Evolutionary conservation across 2,888 invertebrate genomes (phyloP).

Genomic region (Drosophila neotestacea): DNA sequence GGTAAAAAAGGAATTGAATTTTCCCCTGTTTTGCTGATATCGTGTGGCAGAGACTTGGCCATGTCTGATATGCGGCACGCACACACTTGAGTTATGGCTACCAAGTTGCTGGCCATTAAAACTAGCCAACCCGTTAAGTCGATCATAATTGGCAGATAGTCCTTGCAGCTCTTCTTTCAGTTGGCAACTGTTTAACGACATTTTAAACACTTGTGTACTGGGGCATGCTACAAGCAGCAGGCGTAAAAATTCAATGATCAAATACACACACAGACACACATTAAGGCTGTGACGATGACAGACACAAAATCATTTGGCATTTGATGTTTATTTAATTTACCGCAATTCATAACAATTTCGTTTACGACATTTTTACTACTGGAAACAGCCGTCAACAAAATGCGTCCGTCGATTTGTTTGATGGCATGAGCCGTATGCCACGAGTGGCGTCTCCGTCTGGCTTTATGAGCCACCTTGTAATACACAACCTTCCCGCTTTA

Average conservation of each 20-base stretch:
- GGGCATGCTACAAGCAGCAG: constrained; percentile 14
- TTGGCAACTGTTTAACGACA: constrained; percentile 58
- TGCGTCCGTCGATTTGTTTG: constrained; percentile 62
- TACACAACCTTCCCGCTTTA: constrained; percentile 38
- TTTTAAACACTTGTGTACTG: constrained; percentile 69
- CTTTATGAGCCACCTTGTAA: constrained; percentile 51
- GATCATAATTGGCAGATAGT: constrained; percentile 55
- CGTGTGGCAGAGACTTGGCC: constrained; percentile 56
- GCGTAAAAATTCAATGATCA: constrained; percentile 58
- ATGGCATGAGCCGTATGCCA: constrained; percentile 42
- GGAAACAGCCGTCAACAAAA: constrained; percentile 67
- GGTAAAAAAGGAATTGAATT: constrained; percentile 60
- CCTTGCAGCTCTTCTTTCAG: background rate
- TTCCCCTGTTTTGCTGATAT: constrained; percentile 52
- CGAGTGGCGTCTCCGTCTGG: constrained; percentile 24
- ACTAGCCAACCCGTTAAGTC: constrained; percentile 48
- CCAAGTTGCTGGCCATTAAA: constrained; percentile 54
- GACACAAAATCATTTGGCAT: constrained; percentile 60
- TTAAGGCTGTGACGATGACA: constrained; percentile 8
- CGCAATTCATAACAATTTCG: constrained; percentile 81
- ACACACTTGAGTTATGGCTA: constrained; percentile 61
- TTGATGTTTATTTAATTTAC: constrained; percentile 81
- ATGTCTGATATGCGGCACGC: constrained; percentile 67
- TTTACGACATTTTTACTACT: constrained; percentile 81
- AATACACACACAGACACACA: constrained; percentile 12